Evolutionary conservation across 2,797 vertebrate genomes (phyloP).

Genomic region (Petrocephalus sullivani): DNA sequence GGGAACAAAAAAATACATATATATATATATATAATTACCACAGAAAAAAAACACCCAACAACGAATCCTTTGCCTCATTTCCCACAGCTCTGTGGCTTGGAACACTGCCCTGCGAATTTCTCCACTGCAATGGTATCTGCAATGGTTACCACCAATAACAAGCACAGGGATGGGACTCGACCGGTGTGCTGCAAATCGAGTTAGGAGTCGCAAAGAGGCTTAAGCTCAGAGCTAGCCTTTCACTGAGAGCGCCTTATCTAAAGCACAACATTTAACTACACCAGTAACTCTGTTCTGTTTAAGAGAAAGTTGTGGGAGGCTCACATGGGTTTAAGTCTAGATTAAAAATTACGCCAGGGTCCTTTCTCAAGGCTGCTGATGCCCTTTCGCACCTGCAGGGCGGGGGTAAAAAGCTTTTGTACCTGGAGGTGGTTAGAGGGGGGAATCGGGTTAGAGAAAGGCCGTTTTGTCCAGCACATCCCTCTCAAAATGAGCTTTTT

Average conservation of each 20-base stretch:
- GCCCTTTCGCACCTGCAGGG: constrained; percentile 57
- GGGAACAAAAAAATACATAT: background rate
- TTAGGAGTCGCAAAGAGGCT: background rate
- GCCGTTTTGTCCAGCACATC: constrained; percentile 39
- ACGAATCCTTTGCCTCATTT: background rate
- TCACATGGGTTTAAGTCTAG: background rate
- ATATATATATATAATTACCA: background rate
- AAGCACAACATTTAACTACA: constrained; percentile 4
- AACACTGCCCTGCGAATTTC: background rate
- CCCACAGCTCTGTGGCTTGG: background rate
- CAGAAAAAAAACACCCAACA: background rate
- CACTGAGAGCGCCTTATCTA: background rate
- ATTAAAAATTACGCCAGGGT: constrained; percentile 9
- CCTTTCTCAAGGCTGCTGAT: constrained; percentile 11
- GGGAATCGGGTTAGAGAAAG: constrained; percentile 79
- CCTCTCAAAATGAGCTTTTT: constrained; percentile 53
- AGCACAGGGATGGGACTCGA: background rate
- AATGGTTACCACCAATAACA: constrained; percentile 1
- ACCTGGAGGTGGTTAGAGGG: constrained; percentile 74
- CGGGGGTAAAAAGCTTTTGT: constrained; percentile 68
- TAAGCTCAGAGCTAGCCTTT: background rate
- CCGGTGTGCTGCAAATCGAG: background rate
- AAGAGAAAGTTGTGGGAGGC: background rate
- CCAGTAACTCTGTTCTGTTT: background rate
- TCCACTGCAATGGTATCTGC: constrained; percentile 1